These are phyloP conservation scores for Catonia carolina DNA, from an alignment of 2,888 invertebrate genomes.

Conservation along the genomic window DNA sequence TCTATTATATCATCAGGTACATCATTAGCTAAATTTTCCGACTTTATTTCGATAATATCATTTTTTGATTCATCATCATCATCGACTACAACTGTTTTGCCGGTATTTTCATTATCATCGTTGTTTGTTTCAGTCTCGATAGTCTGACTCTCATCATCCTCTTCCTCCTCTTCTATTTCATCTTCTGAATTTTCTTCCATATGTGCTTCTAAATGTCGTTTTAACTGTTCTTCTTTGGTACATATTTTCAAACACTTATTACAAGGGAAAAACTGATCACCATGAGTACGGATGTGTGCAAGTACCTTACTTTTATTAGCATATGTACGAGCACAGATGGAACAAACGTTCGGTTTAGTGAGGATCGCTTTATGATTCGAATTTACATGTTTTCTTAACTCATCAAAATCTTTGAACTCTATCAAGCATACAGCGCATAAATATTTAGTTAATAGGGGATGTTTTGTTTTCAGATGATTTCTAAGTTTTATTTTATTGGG, in stretches of 20 bases:
- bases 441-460: conserved; percentile 49
- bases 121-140: conserved; percentile 34
- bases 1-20: conserved; percentile 10
- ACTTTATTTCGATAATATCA: conserved; percentile 15
- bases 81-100: conserved; percentile 10
- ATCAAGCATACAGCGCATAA: conserved; percentile 53
- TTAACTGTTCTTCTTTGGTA: conserved; percentile 47
- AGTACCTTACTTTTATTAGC: conserved; percentile 54
- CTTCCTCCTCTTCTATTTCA: conserved; percentile 30
- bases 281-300: conserved; percentile 54
- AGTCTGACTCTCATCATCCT: conserved; percentile 31
- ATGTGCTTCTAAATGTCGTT: conserved; percentile 44
- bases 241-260: conserved; percentile 55
- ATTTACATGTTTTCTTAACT: conserved; percentile 50
- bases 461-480: conserved; percentile 52
- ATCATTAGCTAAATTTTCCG: conserved; percentile 7
- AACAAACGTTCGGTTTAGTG: conserved; percentile 48
- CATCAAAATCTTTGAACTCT: conserved; percentile 50
- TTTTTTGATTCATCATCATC: conserved; percentile 21
- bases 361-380: conserved; percentile 47
- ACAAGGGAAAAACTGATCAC: conserved; percentile 51
- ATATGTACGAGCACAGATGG: conserved; percentile 54
- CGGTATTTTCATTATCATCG: conserved; percentile 21
- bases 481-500: conserved; percentile 52
- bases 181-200: conserved; percentile 32